A percentile compares a stretch with the other conserved stretches of the same genome.
Conservation (phyloP, 53 echinoderm and acorn worm species). For the Crossaster papposus region DNA sequence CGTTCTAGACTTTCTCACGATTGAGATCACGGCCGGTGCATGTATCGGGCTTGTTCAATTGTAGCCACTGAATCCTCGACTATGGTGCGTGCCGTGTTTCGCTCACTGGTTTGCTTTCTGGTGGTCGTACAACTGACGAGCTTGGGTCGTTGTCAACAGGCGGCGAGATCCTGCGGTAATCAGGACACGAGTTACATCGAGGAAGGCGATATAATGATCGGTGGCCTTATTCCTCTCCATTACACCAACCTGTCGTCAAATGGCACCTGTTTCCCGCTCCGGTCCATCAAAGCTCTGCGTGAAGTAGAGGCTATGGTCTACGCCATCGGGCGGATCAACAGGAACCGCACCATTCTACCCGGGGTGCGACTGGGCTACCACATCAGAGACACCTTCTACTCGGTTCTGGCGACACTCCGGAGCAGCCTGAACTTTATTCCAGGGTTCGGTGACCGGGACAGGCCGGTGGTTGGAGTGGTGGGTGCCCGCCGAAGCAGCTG, state of each 20-base stretch:
- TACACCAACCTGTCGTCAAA: slow-evolving; percentile 8
- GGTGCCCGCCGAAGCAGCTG: slow-evolving; percentile 81
- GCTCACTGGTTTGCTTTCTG: background rate
- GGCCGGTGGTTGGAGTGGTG: slow-evolving; percentile 64
- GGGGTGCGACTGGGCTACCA: slow-evolving; percentile 65
- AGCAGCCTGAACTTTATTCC: slow-evolving; percentile 63
- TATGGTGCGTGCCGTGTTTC: background rate
- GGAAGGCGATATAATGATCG: slow-evolving; percentile 68
- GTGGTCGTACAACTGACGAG: background rate
- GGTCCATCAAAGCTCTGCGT: slow-evolving; percentile 45
- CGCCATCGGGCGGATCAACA: slow-evolving; percentile 44
- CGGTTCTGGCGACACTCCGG: slow-evolving; percentile 46
- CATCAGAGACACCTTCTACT: slow-evolving; percentile 71
- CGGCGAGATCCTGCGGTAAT: background rate
- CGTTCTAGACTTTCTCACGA: background rate
- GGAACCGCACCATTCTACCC: slow-evolving; percentile 43
- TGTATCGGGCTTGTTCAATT: background rate
- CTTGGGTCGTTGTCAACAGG: background rate
- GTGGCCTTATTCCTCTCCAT: slow-evolving; percentile 71
- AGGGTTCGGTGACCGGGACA: background rate
- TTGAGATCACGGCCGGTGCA: background rate
- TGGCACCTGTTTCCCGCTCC: slow-evolving; percentile 7
- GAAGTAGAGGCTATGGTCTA: slow-evolving; percentile 68
- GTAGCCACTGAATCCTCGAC: background rate
- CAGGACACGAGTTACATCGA: slow-evolving; percentile 28